Evolutionary conservation across 2,888 invertebrate species (phyloP).

Genomic region (Thereva unica): DNA sequence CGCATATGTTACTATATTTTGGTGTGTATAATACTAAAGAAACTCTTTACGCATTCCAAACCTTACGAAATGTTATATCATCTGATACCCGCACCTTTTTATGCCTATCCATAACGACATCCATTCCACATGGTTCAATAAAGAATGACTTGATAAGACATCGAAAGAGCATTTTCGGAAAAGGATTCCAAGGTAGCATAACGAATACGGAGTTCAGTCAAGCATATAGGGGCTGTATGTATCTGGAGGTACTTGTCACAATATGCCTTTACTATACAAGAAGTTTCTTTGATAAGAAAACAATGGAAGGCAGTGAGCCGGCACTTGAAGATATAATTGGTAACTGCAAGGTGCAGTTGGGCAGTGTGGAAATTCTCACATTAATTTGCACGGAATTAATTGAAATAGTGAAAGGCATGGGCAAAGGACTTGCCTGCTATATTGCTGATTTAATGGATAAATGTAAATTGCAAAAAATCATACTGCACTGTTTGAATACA

Average conservation of each 20-base stretch:
- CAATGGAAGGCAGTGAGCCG: constrained; percentile 56
- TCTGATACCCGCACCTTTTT: constrained; percentile 73
- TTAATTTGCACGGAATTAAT: constrained; percentile 73
- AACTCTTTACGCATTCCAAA: constrained; percentile 72
- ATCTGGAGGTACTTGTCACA: constrained; percentile 75
- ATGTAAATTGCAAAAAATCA: constrained; percentile 82
- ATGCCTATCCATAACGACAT: constrained; percentile 76
- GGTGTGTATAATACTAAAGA: constrained; percentile 77
- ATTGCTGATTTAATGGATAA: constrained; percentile 73
- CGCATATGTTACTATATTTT: constrained; percentile 80
- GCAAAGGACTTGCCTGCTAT: constrained; percentile 74
- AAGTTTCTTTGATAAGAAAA: constrained; percentile 63
- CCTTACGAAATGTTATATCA: constrained; percentile 73
- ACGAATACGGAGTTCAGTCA: constrained; percentile 67
- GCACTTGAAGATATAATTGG: constrained; percentile 71
- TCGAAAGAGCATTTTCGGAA: constrained; percentile 76
- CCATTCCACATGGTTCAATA: constrained; percentile 61
- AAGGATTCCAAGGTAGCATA: constrained; percentile 67
- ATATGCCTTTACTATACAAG: constrained; percentile 79
- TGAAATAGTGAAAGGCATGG: constrained; percentile 74
- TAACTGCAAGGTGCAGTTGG: constrained; percentile 77
- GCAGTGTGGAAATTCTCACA: constrained; percentile 74
- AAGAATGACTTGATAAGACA: constrained; percentile 64
- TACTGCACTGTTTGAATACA: constrained; percentile 78
- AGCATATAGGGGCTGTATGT: constrained; percentile 76